phyloP scores from a whole-genome alignment of 2,797 vertebrate species.

The Neosilurus mollespiculum region DNA sequence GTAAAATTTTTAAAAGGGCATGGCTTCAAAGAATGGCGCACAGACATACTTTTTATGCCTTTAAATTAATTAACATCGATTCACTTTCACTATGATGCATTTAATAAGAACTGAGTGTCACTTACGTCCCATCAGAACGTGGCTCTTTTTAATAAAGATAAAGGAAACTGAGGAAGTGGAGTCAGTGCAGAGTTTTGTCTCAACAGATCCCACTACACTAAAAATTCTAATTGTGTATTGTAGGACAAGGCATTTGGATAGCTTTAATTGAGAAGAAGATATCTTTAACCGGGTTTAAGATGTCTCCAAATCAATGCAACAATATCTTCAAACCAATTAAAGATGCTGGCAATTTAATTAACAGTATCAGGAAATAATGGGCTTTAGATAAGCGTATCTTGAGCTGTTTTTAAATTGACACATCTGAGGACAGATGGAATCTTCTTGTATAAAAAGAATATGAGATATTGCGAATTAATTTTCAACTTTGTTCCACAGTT shows the following conservation, averaged over 20 bases:
- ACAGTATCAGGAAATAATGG: constrained; percentile 79
- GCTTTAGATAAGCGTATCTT: constrained; percentile 73
- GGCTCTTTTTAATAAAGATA: constrained; percentile 63
- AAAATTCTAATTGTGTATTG: not conserved
- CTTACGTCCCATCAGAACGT: constrained; percentile 66
- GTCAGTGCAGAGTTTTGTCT: constrained; percentile 66
- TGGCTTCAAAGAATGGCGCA: not conserved
- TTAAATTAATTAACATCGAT: not conserved
- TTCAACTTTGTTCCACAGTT: constrained; percentile 71
- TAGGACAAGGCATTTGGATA: constrained; percentile 76
- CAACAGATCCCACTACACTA: constrained; percentile 68
- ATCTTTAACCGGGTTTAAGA: constrained; percentile 84
- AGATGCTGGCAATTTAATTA: constrained; percentile 82
- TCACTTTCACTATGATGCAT: not conserved
- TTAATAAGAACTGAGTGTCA: constrained; percentile 24
- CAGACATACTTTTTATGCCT: not conserved
- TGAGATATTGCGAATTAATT: constrained; percentile 77
- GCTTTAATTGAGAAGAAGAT: constrained; percentile 81
- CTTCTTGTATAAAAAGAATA: constrained; percentile 57
- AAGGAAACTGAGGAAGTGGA: constrained; percentile 71
- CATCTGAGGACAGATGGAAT: constrained; percentile 79
- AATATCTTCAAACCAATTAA: constrained; percentile 84
- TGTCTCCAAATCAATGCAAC: constrained; percentile 78
- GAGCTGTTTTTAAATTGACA: constrained; percentile 75
- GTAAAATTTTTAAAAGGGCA: not conserved